A percentile compares a stretch with the other conserved stretches of the same genome.
Conservation (phyloP, 2,113 vertebrate genomes). For the Pimephales promelas region DNA sequence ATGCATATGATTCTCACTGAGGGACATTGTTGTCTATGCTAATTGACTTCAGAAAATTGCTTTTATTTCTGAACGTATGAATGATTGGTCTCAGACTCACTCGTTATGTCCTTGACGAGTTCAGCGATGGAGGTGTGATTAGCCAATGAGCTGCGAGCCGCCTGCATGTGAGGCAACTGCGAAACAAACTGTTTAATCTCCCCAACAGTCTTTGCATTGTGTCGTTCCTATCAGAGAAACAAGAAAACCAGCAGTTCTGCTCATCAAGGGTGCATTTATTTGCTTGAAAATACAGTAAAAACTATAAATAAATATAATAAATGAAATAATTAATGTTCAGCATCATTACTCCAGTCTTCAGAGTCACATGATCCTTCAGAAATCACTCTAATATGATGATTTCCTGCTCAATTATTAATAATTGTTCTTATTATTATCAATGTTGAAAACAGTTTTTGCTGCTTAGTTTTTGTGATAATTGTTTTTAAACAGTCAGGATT, state of each 20-base stretch:
- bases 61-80: background rate
- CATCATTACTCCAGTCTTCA: too few species aligned
- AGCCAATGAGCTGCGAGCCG: conserved; percentile 89
- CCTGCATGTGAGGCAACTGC: conserved; percentile 98
- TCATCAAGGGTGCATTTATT: too few species aligned
- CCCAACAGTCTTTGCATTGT: conserved; percentile 94
- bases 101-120: conserved; percentile 95
- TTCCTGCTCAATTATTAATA: too few species aligned
- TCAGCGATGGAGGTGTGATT: conserved; percentile 98
- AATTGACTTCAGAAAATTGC: background rate
- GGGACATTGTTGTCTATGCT: background rate
- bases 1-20: background rate
- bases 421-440: too few species aligned
- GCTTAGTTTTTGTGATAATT: too few species aligned
- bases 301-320: too few species aligned
- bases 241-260: background rate
- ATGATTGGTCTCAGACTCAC: conserved; percentile 72
- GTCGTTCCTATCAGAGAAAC: conserved; percentile 82
- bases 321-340: too few species aligned
- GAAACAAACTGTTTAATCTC: conserved; percentile 99
- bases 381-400: too few species aligned
- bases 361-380: too few species aligned
- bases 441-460: too few species aligned
- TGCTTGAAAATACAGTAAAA: too few species aligned
- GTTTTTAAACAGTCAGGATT: too few species aligned